Base-by-base conservation (phyloP, 2,113 vertebrate species). In the Narcine bancroftii region DNA sequence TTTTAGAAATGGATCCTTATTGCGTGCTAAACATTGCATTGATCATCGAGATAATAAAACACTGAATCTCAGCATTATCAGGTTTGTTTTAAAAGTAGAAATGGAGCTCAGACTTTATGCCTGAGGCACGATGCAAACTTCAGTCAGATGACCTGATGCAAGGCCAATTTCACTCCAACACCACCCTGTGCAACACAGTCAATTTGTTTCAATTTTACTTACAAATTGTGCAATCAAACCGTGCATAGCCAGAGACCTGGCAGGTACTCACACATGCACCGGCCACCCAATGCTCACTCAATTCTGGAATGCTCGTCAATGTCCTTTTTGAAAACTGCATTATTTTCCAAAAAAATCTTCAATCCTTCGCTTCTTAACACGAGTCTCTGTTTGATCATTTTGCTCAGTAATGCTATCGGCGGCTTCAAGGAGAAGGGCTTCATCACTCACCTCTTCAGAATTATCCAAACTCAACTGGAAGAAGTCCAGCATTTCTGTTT, bases 391-490 rank as follows among this genome's bases (percentile, higher is more conserved):
- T 29, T 47, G 13, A 0, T 66, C 36, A 47, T 24, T 29, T 45
- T 89, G n/a, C 69, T 47, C 33, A 9, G 0, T 33, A 60, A 19
- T 63, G 17, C 24, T 69, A n/a, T 95, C 93, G 60, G 93, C 95
- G 60, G 95, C 96, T 93, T 97, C 96, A 93, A 96, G 92, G 60
- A 97, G 93, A 26, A 95, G 66, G 29, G 91, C 93, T 83, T 97
- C 96, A n/a, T 98, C 96, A 6, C 92, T 17, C 0, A 95, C 94
- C 6, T 95, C 95, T 63, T n/a, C 63, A 0, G 94, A 95, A 1
- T 94, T 95, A 50, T 94, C 95, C 92, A 98, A 97, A 1, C 97
- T 97, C 87, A 94, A 96, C 95, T 98, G 96, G 94, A 99, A 98
- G 94, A 99, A 97, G 92, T 98, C 96, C 0, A 95, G 95, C 92